Conservation (phyloP, 1,140 invertebrate species). For the Pogonomyrmex californicus region DNA sequence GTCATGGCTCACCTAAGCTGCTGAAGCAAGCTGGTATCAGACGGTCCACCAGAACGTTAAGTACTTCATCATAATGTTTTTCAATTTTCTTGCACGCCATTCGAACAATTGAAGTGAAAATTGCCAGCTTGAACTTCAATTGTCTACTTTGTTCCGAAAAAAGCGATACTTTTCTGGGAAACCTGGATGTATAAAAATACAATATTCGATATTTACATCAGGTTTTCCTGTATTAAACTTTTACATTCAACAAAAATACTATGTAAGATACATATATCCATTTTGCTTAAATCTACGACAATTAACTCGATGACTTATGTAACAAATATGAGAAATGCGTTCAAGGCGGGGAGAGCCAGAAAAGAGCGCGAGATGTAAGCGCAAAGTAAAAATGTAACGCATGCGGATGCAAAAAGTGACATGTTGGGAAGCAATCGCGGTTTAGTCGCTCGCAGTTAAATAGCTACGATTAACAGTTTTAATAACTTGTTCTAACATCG, state of each 20-base stretch:
- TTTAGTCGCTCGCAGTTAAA: slow-evolving; percentile 34
- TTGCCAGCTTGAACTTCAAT: neutral
- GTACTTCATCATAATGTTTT: neutral
- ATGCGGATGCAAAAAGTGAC: slow-evolving; percentile 79
- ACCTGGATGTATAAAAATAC: neutral
- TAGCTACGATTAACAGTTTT: slow-evolving; percentile 69
- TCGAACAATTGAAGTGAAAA: neutral
- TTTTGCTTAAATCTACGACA: slow-evolving; percentile 47
- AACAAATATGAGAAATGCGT: slow-evolving; percentile 67
- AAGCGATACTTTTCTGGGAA: neutral
- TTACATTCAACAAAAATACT: slow-evolving; percentile 73
- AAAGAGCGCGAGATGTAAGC: neutral
- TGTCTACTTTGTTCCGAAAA: neutral
- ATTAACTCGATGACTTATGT: slow-evolving; percentile 2
- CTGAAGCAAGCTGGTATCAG: neutral
- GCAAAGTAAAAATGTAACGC: slow-evolving; percentile 89
- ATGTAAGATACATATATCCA: slow-evolving; percentile 18
- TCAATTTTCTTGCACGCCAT: neutral
- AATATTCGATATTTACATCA: slow-evolving; percentile 6
- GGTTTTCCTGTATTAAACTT: slow-evolving; percentile 69
- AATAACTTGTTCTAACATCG: slow-evolving; percentile 59
- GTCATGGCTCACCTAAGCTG: no score
- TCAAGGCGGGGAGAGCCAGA: neutral
- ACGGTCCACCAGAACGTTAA: neutral
- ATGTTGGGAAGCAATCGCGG: slow-evolving; percentile 52